Evolutionary conservation across 2,113 vertebrate genomes (phyloP).

Genomic region (Corynorhinus townsendii): DNA sequence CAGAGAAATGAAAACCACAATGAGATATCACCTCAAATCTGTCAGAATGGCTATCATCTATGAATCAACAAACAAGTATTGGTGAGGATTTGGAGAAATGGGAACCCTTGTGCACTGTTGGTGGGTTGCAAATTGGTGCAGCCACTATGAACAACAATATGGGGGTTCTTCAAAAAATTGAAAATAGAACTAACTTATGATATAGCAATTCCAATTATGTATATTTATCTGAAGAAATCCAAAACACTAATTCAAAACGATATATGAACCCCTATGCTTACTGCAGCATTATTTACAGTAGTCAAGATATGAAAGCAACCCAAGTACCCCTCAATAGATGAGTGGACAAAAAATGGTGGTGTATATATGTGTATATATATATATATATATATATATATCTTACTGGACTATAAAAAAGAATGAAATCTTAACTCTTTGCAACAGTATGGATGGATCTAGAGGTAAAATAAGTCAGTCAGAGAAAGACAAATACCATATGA

Average conservation of each 20-base stretch:
- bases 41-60: neutral
- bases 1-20: neutral
- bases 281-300: neutral
- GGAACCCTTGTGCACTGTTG: neutral
- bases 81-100: neutral
- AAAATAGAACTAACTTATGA: neutral
- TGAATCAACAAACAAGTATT: neutral
- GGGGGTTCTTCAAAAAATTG: neutral
- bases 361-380: neutral
- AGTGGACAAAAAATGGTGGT: neutral
- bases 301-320: neutral
- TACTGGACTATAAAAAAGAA: neutral
- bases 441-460: neutral
- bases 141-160: neutral
- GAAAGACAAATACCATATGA: neutral
- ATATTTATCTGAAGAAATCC: neutral
- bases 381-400: neutral
- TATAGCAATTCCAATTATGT: neutral
- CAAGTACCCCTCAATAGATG: neutral
- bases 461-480: neutral
- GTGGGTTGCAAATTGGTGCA: neutral
- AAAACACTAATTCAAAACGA: neutral
- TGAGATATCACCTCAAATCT: neutral
- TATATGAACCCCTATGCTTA: neutral
- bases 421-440: neutral